Conservation (phyloP, 2,888 invertebrate genomes). For the Endomychus coccineus region DNA sequence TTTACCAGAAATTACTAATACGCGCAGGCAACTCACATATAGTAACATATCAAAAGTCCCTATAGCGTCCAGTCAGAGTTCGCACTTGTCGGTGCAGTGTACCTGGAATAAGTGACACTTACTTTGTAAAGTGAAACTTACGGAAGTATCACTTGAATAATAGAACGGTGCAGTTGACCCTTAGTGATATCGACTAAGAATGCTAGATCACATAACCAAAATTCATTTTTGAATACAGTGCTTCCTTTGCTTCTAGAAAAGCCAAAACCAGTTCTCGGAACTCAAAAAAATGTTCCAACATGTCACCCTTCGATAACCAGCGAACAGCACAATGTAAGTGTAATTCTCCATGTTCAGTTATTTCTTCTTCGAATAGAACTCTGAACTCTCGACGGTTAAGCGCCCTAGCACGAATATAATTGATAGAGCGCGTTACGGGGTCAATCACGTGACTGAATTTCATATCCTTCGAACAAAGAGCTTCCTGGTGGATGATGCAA, state of each 20-base stretch:
- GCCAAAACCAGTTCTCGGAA: slow-evolving; percentile 13
- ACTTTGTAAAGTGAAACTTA: too few relatives aligned
- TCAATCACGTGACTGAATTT: too few relatives aligned
- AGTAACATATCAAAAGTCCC: too few relatives aligned
- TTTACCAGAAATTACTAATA: too few relatives aligned
- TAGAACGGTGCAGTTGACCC: too few relatives aligned
- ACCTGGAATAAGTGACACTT: too few relatives aligned
- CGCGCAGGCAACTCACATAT: too few relatives aligned
- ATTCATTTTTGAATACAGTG: slow-evolving; percentile 12
- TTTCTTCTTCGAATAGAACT: slow-evolving; percentile 8
- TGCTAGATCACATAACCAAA: slow-evolving; percentile 16
- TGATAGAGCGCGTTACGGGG: slow-evolving; percentile 8
- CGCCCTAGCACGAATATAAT: slow-evolving; percentile 15
- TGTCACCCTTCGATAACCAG: slow-evolving; percentile 15
- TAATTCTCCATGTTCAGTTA: slow-evolving; percentile 15
- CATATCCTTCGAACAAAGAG: slow-evolving; percentile 8
- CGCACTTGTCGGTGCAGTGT: too few relatives aligned
- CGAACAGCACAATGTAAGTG: slow-evolving; percentile 13
- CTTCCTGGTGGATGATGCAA: slow-evolving; percentile 14
- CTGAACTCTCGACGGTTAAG: slow-evolving; percentile 12
- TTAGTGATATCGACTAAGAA: slow-evolving; percentile 9
- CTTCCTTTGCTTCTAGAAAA: slow-evolving; percentile 10
- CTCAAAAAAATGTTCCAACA: slow-evolving; percentile 16
- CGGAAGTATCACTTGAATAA: too few relatives aligned
- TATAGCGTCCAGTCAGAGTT: too few relatives aligned